Conservation (phyloP, 2,888 invertebrate genomes). For the Xestia rhomboidea region DNA sequence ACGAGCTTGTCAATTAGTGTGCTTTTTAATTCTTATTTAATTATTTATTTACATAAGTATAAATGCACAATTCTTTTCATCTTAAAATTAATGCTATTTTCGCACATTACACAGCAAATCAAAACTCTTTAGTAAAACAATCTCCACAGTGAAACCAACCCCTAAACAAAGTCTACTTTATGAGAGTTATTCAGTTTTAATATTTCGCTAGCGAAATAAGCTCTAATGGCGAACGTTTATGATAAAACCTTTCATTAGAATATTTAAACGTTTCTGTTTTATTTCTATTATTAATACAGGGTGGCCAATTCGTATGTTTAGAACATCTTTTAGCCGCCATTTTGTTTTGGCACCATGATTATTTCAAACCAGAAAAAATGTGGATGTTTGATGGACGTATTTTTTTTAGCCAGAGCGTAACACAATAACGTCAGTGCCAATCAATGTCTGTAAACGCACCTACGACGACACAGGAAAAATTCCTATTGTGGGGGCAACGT, state of each 20-base stretch:
- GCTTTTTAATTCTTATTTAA: no score
- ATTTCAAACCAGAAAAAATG: not conserved
- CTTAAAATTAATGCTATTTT: no score
- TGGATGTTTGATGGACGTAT: not conserved
- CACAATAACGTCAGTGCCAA: not conserved
- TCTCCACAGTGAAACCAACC: conserved; percentile 64
- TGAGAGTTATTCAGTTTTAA: conserved; percentile 87
- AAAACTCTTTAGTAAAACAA: conserved; percentile 8
- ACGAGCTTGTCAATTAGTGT: not conserved
- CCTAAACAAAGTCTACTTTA: conserved; percentile 83
- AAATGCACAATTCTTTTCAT: no score
- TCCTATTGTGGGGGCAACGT: no score
- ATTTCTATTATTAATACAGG: conserved; percentile 24
- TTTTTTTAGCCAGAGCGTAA: not conserved
- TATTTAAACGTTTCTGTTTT: conserved; percentile 59
- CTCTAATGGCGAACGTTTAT: conserved; percentile 82
- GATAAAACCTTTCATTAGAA: conserved; percentile 76
- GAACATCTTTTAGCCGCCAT: not conserved
- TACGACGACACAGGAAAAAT: no score
- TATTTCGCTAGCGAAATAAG: conserved; percentile 85
- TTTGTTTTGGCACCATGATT: not conserved
- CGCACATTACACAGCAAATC: no score
- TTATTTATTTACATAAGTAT: no score
- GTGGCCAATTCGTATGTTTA: not conserved
- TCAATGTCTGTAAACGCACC: no score